Percentiles rank a stretch among this genome's conserved stretches.
These are phyloP conservation scores for Troides aeacus DNA, from an alignment of 2,888 invertebrate genomes.

Conservation along the genomic window DNA sequence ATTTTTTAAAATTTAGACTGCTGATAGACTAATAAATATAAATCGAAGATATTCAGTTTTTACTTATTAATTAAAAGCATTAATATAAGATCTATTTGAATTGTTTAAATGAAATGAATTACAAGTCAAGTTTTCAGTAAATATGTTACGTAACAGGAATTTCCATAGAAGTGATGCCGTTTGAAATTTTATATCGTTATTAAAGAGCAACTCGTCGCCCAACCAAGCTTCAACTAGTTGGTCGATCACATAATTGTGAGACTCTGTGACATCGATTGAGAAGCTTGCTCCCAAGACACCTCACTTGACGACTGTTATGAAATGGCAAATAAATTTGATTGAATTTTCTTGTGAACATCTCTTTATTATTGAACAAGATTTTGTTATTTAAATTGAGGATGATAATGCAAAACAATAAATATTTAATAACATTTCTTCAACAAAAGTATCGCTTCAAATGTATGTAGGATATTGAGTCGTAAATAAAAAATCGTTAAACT, in stretches of 20 bases:
- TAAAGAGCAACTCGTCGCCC: constrained; percentile 15
- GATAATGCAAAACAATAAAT: not conserved
- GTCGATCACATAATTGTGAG: constrained; percentile 18
- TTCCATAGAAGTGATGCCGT: not conserved
- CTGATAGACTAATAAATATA: not conserved
- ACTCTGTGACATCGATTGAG: constrained; percentile 22
- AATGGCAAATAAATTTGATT: constrained; percentile 24
- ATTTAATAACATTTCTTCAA: not conserved
- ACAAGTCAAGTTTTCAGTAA: not conserved
- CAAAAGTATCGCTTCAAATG: too few relatives aligned
- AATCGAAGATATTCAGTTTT: not conserved
- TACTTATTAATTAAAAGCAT: not conserved
- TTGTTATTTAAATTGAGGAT: not conserved
- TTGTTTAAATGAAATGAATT: not conserved
- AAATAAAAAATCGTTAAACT: not conserved
- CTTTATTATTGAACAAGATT: constrained; percentile 12
- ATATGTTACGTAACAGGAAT: not conserved
- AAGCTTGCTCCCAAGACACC: constrained; percentile 23
- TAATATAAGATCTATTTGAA: not conserved
- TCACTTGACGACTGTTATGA: constrained; percentile 16
- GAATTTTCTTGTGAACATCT: constrained; percentile 10
- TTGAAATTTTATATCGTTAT: constrained; percentile 11
- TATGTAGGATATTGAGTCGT: not conserved
- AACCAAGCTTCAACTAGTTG: constrained; percentile 18
- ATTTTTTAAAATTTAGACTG: too few relatives aligned